Evolutionary conservation across 2,888 invertebrate genomes (phyloP), one percentile per base, ranked within the genome.

Genomic region (Linnaemya vulpina): DNA sequence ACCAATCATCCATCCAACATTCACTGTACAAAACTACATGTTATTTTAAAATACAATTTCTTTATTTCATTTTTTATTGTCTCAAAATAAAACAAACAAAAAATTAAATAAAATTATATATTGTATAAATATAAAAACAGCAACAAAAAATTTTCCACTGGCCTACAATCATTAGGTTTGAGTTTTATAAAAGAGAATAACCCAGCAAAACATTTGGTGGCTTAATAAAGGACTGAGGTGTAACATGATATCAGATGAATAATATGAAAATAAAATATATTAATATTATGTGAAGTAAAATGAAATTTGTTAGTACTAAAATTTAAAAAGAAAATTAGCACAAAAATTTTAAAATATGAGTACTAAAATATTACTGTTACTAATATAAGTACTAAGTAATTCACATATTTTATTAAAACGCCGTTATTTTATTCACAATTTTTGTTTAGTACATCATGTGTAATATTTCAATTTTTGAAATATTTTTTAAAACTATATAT

Each of bases 111-210:
- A 83, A 77, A 71, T 73, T 60, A 75, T 63, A 82, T 35, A 70
- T 79, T 79, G 63, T 79, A 53, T 65, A 73, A 74, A 81, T 67
- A 77, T 67, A 77, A 73, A 17, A 67, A 17, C 35, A 70, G 35
- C 74, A 74, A 78, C 51, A 78, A 63, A 58, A 85, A 85, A 78
- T 71, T 84, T 85, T 85, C 85, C 85, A 82, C 82, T 85, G 85
- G 85, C 85, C 85, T 85, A 85, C 85, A 82, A 85, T 85, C 85
- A 79, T 82, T 75, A 79, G 78, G 75, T 82, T 70, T 76, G 49
- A 80, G n/a, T 43, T 63, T 20, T 65, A 79, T 25, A 38, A 58
- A 46, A 49, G 30, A 5, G 5, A 5, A 60, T 40, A 75, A 68
- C 68, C 68, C 75, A 76, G 75, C 82, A 53, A 63, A 75, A 35